Base-by-base conservation (phyloP, 2,113 vertebrate species). In the Geothlypis trichas region DNA sequence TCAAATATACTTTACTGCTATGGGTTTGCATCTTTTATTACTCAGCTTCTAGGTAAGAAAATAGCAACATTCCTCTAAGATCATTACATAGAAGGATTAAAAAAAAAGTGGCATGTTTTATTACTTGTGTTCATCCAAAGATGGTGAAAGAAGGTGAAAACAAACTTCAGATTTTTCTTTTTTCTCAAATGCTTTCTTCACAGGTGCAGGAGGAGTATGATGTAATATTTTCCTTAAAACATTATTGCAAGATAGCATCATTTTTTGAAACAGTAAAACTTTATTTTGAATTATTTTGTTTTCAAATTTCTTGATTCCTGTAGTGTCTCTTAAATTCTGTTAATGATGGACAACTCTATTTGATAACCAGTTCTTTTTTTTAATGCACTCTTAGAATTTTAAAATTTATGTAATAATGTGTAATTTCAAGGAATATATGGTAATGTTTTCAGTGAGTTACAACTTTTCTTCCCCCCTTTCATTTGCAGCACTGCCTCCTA, bases 401-500 rank as follows among this genome's bases (percentile, higher is more conserved):
- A 55, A 47, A 49, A 35, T 55, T 8, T n/a, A 16, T 93, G 19
- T 66, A 52, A 33, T 69, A 18, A 37, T 65, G n/a, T 91, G 24
- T 27, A 27, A 72, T 90, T 96, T 80, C 54, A 90, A 55, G 28
- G 31, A 55, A 42, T 91, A 68, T 39, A 23, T 49, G 8, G n/a
- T 67, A 19, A 49, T 49, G 10, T 82, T 76, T 92, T 84, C 84
- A 81, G 7, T 76, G 66, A 81, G 57, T 86, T 97, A 74, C 51
- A 92, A 73, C 95, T 90, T 95, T 90, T 92, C 85, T 61, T 58
- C 13, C 26, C 42, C 33, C 72, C 37, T 65, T 96, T 96, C 41
- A 46, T 95, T 91, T 95, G 49, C 98, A 99, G 99, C 99, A 97
- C 97, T 99, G 98, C 99, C 99, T 98, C 99, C 99, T 76, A 99